Evolutionary conservation across 2,888 invertebrate genomes (phyloP), one percentile per base, ranked within the genome.

Genomic region (Catocala nupta): DNA sequence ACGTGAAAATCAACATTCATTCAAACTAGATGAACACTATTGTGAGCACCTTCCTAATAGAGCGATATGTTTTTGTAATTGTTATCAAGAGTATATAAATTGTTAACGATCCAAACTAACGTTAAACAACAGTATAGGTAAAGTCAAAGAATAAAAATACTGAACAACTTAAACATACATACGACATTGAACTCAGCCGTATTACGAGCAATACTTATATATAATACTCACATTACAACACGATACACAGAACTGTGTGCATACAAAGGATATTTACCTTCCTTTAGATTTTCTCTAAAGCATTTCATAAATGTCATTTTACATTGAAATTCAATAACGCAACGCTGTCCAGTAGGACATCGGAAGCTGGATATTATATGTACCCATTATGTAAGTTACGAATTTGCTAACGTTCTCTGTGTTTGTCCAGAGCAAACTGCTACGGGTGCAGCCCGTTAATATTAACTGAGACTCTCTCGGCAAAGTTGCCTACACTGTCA

Each of bases 271-370:
- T 50, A 12, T 59, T 49, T 56, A 57, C 58, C 53, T 59, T 52
- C 47, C 39, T 57, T 59, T 11, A 36, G 52, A 33, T 53, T 72
- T 61, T 45, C 54, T 55, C 39, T 12, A 59, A 62, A 55, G 62
- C 55, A 59, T 73, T 71, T 76, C 70, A 48, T 65, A 70, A 65
- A 59, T 59, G 55, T 63, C 68, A 34, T 81, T 83, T 81, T 78
- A 75, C 77, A 80, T 81, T 80, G 81, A 81, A 84, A 84, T 84
- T 81, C 84, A 84, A 87, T 87, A 85, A 79, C 68, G 69, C 73
- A 51, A 55, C 52, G 68, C 60, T 71, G 73, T 78, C 71, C 73
- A 67, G 51, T 12, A 36, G 25, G 53, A 54, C 58, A 67, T 42
- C 48, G 54, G 52, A 52, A 61, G 53, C 51, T 60, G 51, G 16